Evolutionary conservation across 2,797 vertebrate species (phyloP), one percentile per base, ranked within the genome.

Genomic region (Scolopax rusticola): DNA sequence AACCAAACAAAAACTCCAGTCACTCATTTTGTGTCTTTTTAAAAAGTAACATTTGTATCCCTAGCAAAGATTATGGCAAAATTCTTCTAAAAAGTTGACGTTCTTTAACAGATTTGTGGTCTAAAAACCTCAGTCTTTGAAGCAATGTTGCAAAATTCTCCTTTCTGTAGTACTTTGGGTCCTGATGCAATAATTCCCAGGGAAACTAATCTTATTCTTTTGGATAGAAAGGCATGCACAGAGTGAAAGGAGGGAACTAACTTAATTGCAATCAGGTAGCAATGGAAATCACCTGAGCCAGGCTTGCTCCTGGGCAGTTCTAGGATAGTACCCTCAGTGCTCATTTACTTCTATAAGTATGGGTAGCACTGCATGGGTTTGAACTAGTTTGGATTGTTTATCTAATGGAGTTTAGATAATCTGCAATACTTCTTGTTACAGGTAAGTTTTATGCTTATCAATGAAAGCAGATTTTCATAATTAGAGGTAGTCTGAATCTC

Each of bases 391-490:
- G 21, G 15, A 13, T 0, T 50, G 0, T 53, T 80, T 93, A 91
- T 65, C 7, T 0, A 3, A 3, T n/a, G 16, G 11, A 14, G 4
- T 27, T 45, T 21, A 15, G 60, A 9, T 33, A 33, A 5, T 21
- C 9, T 85, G 23, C 0, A 2, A 0, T 67, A 4, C 24, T 1
- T 2, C 3, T 59, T 56, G 10, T 36, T 0, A 4, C 13, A 50
- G 60, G 71, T 92, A 67, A 56, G 15, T 77, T 84, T 79, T 84
- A 45, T 38, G 41, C 2, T 3, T 63, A 7, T n/a, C 1, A 9
- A 1, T 57, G 27, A 32, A 73, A 88, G 23, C 4, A 17, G 7
- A 8, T 71, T 84, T 7, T 47, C 1, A 2, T 64, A 32, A 7
- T 28, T 36, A 57, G 40, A n/a, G 11, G 5, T 33, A 20, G 15